phyloP scores from a whole-genome alignment of 2,113 vertebrate genomes.

The Anhinga rufa region DNA sequence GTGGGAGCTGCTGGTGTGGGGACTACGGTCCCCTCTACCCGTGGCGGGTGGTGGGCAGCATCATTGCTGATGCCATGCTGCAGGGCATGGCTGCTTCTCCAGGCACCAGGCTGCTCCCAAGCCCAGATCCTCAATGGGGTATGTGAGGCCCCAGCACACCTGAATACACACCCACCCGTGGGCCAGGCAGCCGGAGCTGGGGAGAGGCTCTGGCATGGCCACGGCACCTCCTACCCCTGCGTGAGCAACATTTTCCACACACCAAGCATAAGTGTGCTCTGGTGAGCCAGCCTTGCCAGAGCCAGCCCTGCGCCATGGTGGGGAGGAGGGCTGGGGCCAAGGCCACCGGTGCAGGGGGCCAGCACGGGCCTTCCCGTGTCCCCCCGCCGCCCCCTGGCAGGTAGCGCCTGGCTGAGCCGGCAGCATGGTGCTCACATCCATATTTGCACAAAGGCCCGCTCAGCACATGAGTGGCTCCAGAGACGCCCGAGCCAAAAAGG shows the following conservation, averaged over 20 bases:
- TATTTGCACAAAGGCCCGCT: constrained; percentile 78
- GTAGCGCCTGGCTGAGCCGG: background rate
- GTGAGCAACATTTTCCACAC: constrained; percentile 12
- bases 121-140: accelerated
- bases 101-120: background rate
- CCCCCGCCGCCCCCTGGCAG: background rate
- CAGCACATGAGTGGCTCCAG: constrained; percentile 3
- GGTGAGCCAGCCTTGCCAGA: background rate
- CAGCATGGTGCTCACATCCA: constrained; percentile 59
- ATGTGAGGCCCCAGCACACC: background rate
- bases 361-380: background rate
- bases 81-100: accelerated
- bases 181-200: background rate
- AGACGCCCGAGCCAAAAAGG: constrained; percentile 63
- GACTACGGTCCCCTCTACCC: background rate
- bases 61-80: background rate
- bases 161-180: background rate
- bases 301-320: accelerated
- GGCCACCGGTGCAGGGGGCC: accelerated
- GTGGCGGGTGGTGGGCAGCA: accelerated
- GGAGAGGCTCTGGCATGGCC: background rate
- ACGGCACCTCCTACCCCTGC: background rate
- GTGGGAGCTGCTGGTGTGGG: accelerated
- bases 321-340: background rate
- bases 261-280: background rate